A percentile compares a stretch with the other conserved stretches of the same genome.
Conservation (phyloP, 2,113 vertebrate genomes). For the Xiphophorus couchianus region DNA sequence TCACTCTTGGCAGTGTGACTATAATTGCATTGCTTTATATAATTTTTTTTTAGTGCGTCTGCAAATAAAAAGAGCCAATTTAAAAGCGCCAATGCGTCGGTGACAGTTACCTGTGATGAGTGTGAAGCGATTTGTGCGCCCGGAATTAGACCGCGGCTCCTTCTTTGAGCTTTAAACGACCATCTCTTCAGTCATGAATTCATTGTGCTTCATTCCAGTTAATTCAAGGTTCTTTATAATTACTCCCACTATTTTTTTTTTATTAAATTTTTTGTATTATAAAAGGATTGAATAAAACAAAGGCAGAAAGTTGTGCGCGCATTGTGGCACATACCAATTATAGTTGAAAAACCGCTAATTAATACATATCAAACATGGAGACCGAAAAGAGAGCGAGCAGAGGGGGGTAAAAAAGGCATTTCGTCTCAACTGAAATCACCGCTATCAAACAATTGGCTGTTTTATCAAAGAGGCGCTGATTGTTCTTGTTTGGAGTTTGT, state of each 20-base stretch:
- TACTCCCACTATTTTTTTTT: neutral
- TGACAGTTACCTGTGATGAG: slow-evolving; percentile 41
- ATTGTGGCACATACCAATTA: slow-evolving; percentile 4
- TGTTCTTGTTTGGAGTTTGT: slow-evolving; percentile 8
- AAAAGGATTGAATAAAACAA: slow-evolving; percentile 4
- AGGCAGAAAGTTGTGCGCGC: neutral
- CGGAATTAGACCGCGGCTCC: neutral
- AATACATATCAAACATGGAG: slow-evolving; percentile 2
- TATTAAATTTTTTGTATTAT: neutral
- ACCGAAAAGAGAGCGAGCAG: neutral
- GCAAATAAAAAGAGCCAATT: slow-evolving; percentile 46
- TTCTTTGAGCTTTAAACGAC: slow-evolving; percentile 5
- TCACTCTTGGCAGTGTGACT: slow-evolving; percentile 46
- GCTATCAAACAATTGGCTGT: slow-evolving; percentile 7
- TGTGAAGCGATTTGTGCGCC: slow-evolving; percentile 15
- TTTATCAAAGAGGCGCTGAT: slow-evolving; percentile 23
- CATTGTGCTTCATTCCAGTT: neutral
- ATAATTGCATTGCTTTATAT: slow-evolving; percentile 42
- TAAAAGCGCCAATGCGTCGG: slow-evolving; percentile 30
- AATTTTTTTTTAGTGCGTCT: neutral
- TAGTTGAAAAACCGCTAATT: neutral
- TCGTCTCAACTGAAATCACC: neutral
- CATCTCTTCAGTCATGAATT: neutral
- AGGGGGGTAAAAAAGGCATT: neutral
- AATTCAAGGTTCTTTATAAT: neutral